Base-by-base conservation (phyloP, 1,140 invertebrate genomes). In the Leucophenga varia region DNA sequence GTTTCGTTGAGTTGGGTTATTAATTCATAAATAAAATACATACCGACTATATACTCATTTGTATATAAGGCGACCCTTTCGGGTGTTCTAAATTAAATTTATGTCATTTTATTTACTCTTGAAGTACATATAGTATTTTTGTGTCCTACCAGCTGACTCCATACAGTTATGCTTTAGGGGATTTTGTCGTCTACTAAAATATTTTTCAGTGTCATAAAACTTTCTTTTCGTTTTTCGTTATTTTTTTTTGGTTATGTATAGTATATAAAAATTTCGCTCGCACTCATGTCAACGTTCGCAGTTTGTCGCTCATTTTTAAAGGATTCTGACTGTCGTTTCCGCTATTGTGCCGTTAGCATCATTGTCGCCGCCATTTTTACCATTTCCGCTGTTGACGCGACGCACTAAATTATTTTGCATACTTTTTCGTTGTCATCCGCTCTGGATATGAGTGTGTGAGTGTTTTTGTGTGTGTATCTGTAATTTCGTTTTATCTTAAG, bases 21-120 rank as follows among this genome's bases (percentile, higher is more conserved):
- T 67, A 59, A 67, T 67, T 63, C 63, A 67, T 59, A 63, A 67
- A 63, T 65, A 55, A 41, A 45, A 46, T n/a, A 49, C 47, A 61
- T 59, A 55, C 51, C 50, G 35, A n/a, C n/a, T n/a, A n/a, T n/a
- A n/a, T n/a, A n/a, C n/a, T n/a, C 38, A 28, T 49, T 21, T 44
- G 48, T 36, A 43, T 6, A 34, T 14, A 34, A 3, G 17, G 4
- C 35, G 35, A 37, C 35, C 35, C 35, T 37, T 37, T 37, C 6
- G 3, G 35, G 8, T 17, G 16, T 5, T 16, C 16, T 37, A 37
- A 37, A 37, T 48, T 53, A 54, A 63, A 59, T 61, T 57, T 49
- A 57, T 57, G 48, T 57, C 48, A 67, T 49, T 52, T 55, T 31
- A 44, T 52, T 57, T 46, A n/a, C 14, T 18, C 10, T 12, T 14